Percentiles rank a stretch among this genome's conserved stretches.
Evolutionary conservation across 2,888 invertebrate species (phyloP).

Genomic region (Drosophila nigricruria): DNA sequence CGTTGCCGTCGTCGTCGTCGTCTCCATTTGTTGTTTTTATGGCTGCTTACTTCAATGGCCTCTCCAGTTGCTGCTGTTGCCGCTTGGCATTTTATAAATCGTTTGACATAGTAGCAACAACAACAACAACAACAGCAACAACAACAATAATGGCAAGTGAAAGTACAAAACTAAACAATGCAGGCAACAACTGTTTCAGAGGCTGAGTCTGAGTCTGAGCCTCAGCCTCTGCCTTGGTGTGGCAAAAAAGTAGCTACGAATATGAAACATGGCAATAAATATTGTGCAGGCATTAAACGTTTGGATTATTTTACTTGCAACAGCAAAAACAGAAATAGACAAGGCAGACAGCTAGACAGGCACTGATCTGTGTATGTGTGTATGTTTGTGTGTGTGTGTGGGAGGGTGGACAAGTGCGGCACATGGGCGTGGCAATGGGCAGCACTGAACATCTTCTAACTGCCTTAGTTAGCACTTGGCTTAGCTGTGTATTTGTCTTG

Average conservation of each 20-base stretch:
- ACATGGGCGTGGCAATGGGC: constrained; percentile 36
- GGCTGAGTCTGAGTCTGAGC: constrained; percentile 5
- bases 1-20: constrained; percentile 7
- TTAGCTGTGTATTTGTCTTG: constrained; percentile 61
- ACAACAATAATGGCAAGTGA: constrained; percentile 45
- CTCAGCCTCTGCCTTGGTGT: constrained; percentile 41
- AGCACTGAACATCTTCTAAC: constrained; percentile 69
- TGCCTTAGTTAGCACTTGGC: constrained; percentile 72
- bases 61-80: constrained; percentile 41
- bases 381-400: constrained; percentile 10
- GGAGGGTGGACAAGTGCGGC: not conserved
- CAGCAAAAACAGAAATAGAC: constrained; percentile 27
- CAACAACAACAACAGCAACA: constrained; percentile 43
- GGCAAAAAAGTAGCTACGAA: constrained; percentile 68
- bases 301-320: constrained; percentile 70
- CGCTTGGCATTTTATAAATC: constrained; percentile 76
- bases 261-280: constrained; percentile 82
- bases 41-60: constrained; percentile 55
- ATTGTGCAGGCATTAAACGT: constrained; percentile 81
- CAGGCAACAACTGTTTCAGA: constrained; percentile 36
- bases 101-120: constrained; percentile 72
- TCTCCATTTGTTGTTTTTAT: constrained; percentile 58
- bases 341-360: constrained; percentile 13
- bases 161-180: constrained; percentile 64
- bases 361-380: constrained; percentile 44